phyloP scores from a whole-genome alignment of 2,888 invertebrate species.

The Smittia sp. region DNA sequence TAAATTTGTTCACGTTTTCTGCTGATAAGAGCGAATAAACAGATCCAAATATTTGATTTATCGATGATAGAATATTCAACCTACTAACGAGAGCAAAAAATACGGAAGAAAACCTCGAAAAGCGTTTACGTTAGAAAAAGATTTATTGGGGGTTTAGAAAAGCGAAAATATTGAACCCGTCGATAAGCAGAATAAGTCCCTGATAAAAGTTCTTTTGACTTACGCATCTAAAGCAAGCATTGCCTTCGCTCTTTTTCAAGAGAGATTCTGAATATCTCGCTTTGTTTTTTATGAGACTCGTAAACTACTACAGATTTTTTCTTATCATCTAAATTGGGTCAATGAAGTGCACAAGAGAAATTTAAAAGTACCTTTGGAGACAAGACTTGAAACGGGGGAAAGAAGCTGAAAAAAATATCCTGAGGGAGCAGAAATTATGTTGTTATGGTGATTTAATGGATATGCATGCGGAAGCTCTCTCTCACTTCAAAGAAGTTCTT shows the following conservation, averaged over 20 bases:
- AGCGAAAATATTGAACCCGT: conserved; percentile 1
- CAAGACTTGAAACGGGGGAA: too few species aligned
- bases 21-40: neutral
- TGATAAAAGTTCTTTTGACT: neutral
- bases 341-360: conserved; percentile 1
- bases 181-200: neutral
- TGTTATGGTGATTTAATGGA: too few species aligned
- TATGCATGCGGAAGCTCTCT: too few species aligned
- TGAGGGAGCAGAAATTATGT: too few species aligned
- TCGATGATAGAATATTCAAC: neutral
- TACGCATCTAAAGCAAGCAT: neutral
- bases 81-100: neutral
- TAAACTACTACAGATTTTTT: neutral
- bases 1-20: neutral
- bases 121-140: neutral
- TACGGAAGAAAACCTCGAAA: neutral
- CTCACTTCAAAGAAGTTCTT: too few species aligned
- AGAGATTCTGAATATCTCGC: neutral
- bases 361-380: neutral
- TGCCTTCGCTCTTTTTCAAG: neutral
- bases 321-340: neutral
- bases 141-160: neutral
- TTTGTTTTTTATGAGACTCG: neutral
- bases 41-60: conserved; percentile 1
- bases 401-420: too few species aligned